Percentiles rank a stretch among this genome's conserved stretches.
Evolutionary conservation across 2,888 invertebrate genomes (phyloP).

Genomic region (Synergus gifuensis): DNA sequence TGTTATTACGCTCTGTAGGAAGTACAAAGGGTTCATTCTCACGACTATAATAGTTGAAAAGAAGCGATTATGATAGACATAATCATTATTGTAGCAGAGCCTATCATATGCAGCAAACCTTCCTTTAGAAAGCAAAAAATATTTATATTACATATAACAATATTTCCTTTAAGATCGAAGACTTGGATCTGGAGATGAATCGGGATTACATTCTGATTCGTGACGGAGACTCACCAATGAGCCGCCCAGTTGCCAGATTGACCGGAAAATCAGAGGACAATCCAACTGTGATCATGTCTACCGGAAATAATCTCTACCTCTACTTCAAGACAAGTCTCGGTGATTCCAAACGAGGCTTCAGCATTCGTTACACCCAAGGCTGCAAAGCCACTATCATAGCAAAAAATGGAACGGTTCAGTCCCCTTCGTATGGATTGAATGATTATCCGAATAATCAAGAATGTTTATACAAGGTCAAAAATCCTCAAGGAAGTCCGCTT

Average conservation of each 20-base stretch:
- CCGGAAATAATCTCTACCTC: slow-evolving; percentile 91
- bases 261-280: slow-evolving; percentile 87
- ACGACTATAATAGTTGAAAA: slow-evolving; percentile 25
- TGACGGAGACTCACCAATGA: slow-evolving; percentile 93
- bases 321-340: slow-evolving; percentile 96
- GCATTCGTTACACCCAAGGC: slow-evolving; percentile 91
- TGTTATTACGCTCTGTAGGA: slow-evolving; percentile 24
- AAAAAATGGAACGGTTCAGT: slow-evolving; percentile 91
- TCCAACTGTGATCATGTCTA: slow-evolving; percentile 93
- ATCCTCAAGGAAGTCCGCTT: slow-evolving; percentile 90
- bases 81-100: background rate
- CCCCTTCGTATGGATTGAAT: slow-evolving; percentile 91
- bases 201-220: slow-evolving; percentile 93
- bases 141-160: background rate
- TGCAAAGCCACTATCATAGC: slow-evolving; percentile 93
- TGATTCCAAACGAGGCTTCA: slow-evolving; percentile 93
- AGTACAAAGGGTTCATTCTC: slow-evolving; percentile 32
- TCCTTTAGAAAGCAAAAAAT: background rate
- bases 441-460: slow-evolving; percentile 96
- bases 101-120: background rate
- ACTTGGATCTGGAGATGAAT: slow-evolving; percentile 89
- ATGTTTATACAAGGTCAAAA: slow-evolving; percentile 91
- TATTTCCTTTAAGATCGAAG: slow-evolving; percentile 82
- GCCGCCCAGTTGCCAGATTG: slow-evolving; percentile 89
- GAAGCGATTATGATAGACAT: background rate